A percentile compares a stretch with the other conserved stretches of the same genome.
Conservation (phyloP, 2,113 vertebrate species). For the Semnopithecus entellus region DNA sequence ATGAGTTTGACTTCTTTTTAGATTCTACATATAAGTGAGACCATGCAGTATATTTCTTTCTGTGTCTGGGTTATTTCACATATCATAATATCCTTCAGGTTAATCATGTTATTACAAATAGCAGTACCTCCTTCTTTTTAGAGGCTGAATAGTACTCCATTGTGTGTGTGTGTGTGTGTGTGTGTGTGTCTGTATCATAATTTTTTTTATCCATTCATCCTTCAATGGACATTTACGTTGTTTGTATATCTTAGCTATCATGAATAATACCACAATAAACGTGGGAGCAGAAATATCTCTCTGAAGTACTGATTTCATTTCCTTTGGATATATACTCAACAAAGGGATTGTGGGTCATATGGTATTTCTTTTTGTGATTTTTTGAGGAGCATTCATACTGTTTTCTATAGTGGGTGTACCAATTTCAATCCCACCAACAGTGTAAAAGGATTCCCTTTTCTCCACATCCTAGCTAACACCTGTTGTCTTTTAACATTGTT, state of each 20-base stretch:
- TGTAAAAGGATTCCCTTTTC: background rate
- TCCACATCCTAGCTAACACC: background rate
- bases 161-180: background rate
- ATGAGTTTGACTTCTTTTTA: background rate
- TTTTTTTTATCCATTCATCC: background rate
- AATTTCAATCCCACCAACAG: background rate
- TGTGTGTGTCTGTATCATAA: background rate
- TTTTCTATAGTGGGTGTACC: too few relatives aligned
- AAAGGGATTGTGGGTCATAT: too few relatives aligned
- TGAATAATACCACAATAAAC: background rate
- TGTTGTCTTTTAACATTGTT: background rate
- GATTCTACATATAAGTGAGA: background rate
- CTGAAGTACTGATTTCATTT: background rate
- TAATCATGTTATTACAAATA: background rate
- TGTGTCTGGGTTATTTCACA: background rate
- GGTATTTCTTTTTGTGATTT: too few relatives aligned
- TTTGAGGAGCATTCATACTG: too few relatives aligned
- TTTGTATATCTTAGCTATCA: background rate
- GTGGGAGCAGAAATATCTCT: background rate
- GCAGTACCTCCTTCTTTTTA: background rate
- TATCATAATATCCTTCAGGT: background rate
- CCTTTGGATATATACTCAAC: background rate
- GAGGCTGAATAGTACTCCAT: background rate
- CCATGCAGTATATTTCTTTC: background rate
- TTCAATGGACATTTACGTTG: background rate